Evolutionary conservation across 1,140 invertebrate species (phyloP), one percentile per base, ranked within the genome.

Genomic region (Macrostomum lignano): DNA sequence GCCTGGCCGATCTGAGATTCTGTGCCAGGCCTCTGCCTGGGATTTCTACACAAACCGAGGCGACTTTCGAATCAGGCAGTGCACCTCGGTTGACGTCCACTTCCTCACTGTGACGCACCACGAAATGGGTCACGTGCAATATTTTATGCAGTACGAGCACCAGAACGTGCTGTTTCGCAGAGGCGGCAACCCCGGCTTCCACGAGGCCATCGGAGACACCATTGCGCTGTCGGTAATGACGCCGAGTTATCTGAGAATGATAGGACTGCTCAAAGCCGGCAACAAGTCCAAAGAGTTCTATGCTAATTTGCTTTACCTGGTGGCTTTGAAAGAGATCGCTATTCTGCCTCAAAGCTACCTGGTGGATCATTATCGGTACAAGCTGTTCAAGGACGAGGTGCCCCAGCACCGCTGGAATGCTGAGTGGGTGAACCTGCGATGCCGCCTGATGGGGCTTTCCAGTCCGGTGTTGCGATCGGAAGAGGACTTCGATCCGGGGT

Each of bases 21-120:
- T 79, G 3, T 88, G 79, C 44, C 77, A 86, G 46, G 74, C 78
- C 0, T 75, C 82, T 68, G 77, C 77, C 3, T 84, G 77, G 77
- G 77, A 84, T 51, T 84, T 84, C 53, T 32, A 17, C 19, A 81
- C 74, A 48, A 28, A 28, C 19, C 14, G 26, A 15, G 15, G 15
- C 14, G 25, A 36, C 65, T 67, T 39, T 56, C 79, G 75, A 48
- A 78, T 88, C 41, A 88, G 84, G 61, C 71, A 74, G 59, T 88
- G 81, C 49, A 75, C 74, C 1, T 49, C 64, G 36, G 58, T 79
- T 2, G 70, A 65, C 9, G 66, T 66, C 55, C 67, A 72, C 30
- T 63, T 77, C 46, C 60, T 86, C 6, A 60, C 68, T 31, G 71
- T 68, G 0, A 71, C 70, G 2, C 77, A 86, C 51, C 78, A 84